Base-by-base conservation (phyloP, 1,140 invertebrate species). In the Rhyzopertha dominica region DNA sequence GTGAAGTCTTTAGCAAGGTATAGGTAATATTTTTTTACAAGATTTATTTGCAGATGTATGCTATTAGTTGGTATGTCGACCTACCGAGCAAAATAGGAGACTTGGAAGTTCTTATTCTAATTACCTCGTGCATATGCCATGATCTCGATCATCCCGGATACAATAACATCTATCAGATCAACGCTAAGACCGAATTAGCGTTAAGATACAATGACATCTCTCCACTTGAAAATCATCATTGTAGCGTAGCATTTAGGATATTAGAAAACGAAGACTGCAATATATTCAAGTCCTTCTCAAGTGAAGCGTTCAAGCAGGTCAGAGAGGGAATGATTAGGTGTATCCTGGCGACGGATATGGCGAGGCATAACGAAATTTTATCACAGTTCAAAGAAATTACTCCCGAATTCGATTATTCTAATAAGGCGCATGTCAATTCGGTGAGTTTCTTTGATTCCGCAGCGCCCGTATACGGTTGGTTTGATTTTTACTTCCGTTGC, bases 121-220 rank as follows among this genome's bases (percentile, higher is more conserved):
- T 92, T 19, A 85, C 87, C 10, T 87, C 88, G 7, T 87, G 84
- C 63, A 85, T 92, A 25, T 90, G 88, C 59, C 91, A 95, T 66
- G 91, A 95, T 69, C 71, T 94, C 17, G 90, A 94, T 65, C 90
- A 95, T 76, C 90, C 90, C 4, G 90, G 90, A 19, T 89, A 88
- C 62, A 90, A 91, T 68, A 91, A 90, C 58, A 86, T 87, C 47
- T 91, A 90, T 69, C 87, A 90, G 70, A 89, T 91, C 54, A 92
- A 92, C 65, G 87, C 88, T 16, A 77, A 81, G 47, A 91, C 89
- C 5, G 87, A 90, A 59, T 66, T 92, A 50, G 88, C 89, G 5
- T 74, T 91, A 35, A 76, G 87, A 47, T 92, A 91, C 69, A 91
- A 91, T 66, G 89, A 92, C 69, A 89, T 90, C 50, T 90, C 87